A percentile compares a stretch with the other conserved stretches of the same genome.
Evolutionary conservation across 2,113 vertebrate species (phyloP).

Genomic region (Talpa occidentalis): DNA sequence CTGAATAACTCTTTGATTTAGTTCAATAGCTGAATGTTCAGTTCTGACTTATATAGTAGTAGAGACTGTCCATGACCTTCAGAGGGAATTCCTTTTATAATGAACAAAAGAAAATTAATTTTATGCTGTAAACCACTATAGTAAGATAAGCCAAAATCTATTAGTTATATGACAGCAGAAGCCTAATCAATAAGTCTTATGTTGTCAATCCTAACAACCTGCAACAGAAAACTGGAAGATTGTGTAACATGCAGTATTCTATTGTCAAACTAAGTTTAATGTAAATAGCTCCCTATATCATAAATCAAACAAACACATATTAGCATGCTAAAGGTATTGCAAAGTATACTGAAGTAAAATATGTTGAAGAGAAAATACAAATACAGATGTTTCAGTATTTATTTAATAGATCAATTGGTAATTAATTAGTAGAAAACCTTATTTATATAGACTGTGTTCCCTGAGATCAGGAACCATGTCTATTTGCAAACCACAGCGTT

Average conservation of each 20-base stretch:
- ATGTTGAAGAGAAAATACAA: not conserved
- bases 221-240: not conserved
- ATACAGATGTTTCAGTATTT: not conserved
- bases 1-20: not conserved
- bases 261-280: not conserved
- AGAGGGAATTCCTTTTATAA: slow-evolving; percentile 29
- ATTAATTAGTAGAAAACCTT: not conserved
- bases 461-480: not conserved
- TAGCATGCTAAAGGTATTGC: not conserved
- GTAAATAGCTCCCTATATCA: not conserved
- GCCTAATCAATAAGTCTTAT: not conserved
- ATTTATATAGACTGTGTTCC: not conserved
- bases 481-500: not conserved
- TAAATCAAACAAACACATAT: not conserved
- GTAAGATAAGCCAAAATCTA: not conserved
- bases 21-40: not conserved
- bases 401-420: no score
- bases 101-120: slow-evolving; percentile 34
- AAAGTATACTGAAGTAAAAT: not conserved
- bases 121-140: not conserved
- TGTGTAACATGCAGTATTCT: not conserved
- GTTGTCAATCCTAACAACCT: not conserved
- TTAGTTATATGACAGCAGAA: not conserved
- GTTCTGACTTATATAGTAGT: not conserved
- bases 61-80: not conserved